Conservation (phyloP, 2,113 vertebrate species). For the Coreoperca whiteheadi region DNA sequence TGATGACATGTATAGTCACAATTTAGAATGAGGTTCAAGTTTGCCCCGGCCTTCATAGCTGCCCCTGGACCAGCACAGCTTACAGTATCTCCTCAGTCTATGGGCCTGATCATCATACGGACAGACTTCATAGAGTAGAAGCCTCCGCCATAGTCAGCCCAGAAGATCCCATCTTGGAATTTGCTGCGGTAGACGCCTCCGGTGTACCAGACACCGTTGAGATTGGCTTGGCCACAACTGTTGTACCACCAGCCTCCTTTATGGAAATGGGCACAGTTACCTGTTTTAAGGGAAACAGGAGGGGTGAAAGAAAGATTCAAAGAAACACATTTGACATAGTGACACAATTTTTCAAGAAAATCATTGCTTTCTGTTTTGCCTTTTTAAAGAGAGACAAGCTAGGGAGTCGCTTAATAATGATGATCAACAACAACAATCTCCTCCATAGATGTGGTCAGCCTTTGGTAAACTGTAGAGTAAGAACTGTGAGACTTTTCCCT, state of each 20-base stretch:
- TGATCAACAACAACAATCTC: no score
- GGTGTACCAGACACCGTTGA: slow-evolving; percentile 97
- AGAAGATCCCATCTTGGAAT: slow-evolving; percentile 97
- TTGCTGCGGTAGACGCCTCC: slow-evolving; percentile 98
- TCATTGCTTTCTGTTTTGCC: background rate
- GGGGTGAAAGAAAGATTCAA: background rate
- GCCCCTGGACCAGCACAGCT: slow-evolving; percentile 42
- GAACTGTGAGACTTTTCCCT: no score
- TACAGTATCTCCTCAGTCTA: slow-evolving; percentile 85
- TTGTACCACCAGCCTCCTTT: slow-evolving; percentile 99
- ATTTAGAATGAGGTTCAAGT: slow-evolving; percentile 45
- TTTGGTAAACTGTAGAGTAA: no score
- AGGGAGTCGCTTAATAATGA: no score
- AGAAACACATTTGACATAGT: background rate
- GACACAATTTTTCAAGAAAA: background rate
- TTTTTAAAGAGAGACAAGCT: background rate
- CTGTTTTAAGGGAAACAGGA: slow-evolving; percentile 77
- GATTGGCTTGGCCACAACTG: slow-evolving; percentile 94
- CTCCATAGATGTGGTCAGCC: no score
- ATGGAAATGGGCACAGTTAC: slow-evolving; percentile 98
- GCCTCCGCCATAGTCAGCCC: slow-evolving; percentile 97
- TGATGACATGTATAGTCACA: slow-evolving; percentile 31
- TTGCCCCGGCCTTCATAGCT: slow-evolving; percentile 35
- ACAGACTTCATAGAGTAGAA: slow-evolving; percentile 96
- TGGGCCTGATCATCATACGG: slow-evolving; percentile 95